phyloP scores from a whole-genome alignment of 2,888 invertebrate genomes.

The Marasmarcha lunaedactyla region DNA sequence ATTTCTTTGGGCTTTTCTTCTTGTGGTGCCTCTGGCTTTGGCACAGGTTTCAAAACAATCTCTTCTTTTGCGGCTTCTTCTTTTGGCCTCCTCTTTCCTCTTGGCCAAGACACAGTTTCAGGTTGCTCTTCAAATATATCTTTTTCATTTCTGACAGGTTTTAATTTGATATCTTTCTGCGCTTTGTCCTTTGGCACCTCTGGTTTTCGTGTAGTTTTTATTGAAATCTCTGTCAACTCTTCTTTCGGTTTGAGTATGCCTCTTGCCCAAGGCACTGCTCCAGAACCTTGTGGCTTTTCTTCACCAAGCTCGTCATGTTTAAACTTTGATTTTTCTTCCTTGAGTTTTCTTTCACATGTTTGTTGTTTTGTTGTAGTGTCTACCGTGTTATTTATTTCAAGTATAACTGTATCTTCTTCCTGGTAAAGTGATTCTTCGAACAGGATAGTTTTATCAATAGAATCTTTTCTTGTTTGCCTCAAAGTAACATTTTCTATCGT shows the following conservation, averaged over 20 bases:
- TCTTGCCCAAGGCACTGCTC: constrained; percentile 25
- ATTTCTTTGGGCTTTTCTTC: constrained; percentile 29
- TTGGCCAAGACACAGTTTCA: constrained; percentile 30
- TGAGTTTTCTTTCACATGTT: constrained; percentile 18
- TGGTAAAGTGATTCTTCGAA: constrained; percentile 68
- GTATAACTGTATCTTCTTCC: constrained; percentile 68
- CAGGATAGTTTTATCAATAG: constrained; percentile 40
- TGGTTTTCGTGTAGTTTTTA: constrained; percentile 26
- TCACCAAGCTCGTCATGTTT: no score
- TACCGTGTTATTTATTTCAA: constrained; percentile 44
- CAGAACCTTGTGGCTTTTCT: constrained; percentile 25
- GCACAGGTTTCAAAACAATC: constrained; percentile 53
- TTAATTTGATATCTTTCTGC: constrained; percentile 24
- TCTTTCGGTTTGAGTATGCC: constrained; percentile 21
- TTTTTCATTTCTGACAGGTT: constrained; percentile 20
- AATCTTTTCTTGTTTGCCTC: constrained; percentile 42
- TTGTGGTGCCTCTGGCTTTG: constrained; percentile 17
- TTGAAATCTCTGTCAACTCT: constrained; percentile 28
- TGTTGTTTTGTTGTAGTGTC: constrained; percentile 26
- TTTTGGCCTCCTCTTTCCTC: constrained; percentile 23
- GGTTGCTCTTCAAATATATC: constrained; percentile 26
- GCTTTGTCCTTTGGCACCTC: constrained; percentile 27
- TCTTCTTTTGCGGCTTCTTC: no score
- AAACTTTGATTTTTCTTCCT: constrained; percentile 28
- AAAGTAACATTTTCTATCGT: constrained; percentile 55